Evolutionary conservation across 2,888 invertebrate species (phyloP).

Genomic region (Muscina levida): DNA sequence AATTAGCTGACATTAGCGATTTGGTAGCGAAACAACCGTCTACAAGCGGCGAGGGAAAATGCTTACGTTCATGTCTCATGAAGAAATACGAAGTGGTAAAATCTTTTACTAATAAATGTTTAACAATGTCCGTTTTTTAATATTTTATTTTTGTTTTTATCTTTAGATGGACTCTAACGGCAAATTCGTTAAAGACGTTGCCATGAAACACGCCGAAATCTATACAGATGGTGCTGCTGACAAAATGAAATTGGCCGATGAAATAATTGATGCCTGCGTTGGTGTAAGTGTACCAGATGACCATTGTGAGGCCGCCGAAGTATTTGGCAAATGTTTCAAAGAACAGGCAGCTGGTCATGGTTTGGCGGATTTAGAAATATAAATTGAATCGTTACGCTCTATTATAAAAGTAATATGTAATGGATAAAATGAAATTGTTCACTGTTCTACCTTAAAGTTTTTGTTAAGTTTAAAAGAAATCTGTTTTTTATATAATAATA

Average conservation of each 20-base stretch:
- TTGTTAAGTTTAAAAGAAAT: too few species aligned
- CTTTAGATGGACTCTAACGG: slow-evolving; percentile 69
- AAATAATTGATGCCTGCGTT: slow-evolving; percentile 70
- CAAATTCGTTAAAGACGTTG: slow-evolving; percentile 69
- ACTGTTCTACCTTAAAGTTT: too few species aligned
- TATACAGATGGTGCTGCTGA: slow-evolving; percentile 68
- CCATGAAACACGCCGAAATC: slow-evolving; percentile 67
- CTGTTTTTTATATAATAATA: too few species aligned
- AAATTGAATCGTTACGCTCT: not conserved
- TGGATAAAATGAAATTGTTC: not conserved
- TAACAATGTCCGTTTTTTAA: not conserved
- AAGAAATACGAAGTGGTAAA: slow-evolving; percentile 69
- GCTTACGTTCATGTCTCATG: slow-evolving; percentile 74
- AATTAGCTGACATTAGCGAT: slow-evolving; percentile 68
- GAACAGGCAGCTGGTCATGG: slow-evolving; percentile 69
- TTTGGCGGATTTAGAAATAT: not conserved
- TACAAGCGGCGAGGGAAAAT: slow-evolving; percentile 70
- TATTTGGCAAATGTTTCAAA: slow-evolving; percentile 71
- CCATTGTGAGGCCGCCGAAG: slow-evolving; percentile 74
- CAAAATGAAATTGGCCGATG: slow-evolving; percentile 68
- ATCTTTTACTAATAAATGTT: not conserved
- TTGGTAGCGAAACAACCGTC: slow-evolving; percentile 68
- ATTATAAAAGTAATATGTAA: not conserved
- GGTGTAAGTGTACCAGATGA: slow-evolving; percentile 69
- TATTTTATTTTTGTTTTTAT: not conserved